Evolutionary conservation across 37 sponge, comb jelly and placozoan species (phyloP), one percentile per base, ranked within the genome.

Genomic region (Hormiphora californensis): DNA sequence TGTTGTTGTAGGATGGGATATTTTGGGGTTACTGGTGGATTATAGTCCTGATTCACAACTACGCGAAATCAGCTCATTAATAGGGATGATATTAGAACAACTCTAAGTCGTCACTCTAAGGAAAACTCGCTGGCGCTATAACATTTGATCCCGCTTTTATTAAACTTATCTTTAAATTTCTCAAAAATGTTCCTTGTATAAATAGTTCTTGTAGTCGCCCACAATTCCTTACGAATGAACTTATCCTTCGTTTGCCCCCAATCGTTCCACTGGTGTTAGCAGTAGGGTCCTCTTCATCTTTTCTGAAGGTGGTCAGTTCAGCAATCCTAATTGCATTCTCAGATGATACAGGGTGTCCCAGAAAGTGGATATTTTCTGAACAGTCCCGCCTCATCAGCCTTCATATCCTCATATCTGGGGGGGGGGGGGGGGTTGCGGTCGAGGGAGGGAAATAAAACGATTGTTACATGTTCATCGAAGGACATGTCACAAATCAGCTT

Each of bases 321-420:
- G 67, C 67, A 32, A 65, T 65, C 17, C 35, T 38, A 8, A 3
- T 31, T 19, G 67, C 67, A 36, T 38, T 21, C 7, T 2, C 67
- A 36, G 32, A 7, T 33, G 67, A 34, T 11, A 65, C 28, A 4
- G 67, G 37, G 34, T 15, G 4, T 4, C 28, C 67, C 5, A 65
- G 67, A 19, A 65, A 65, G 7, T 11, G 9, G 67, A 21, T 65
- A 65, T 30, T 65, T 65, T 65, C 35, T 33, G 67, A 7, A 65
- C 67, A 4, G 67, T 65, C 67, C 67, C 8, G 67, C 35, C 28
- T 65, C 67, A 39, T 65, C 67, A 28, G 67, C 17, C 36, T 65
- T 65, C 67, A 65, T 65, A 39, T 65, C 67, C 17, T 65, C 36
- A 28, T 65, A 65, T 17, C 67, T 65, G 67, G n/a, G n/a, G n/a